Conservation (phyloP, 2,888 invertebrate species). For the Flabesymbios commensalis region DNA sequence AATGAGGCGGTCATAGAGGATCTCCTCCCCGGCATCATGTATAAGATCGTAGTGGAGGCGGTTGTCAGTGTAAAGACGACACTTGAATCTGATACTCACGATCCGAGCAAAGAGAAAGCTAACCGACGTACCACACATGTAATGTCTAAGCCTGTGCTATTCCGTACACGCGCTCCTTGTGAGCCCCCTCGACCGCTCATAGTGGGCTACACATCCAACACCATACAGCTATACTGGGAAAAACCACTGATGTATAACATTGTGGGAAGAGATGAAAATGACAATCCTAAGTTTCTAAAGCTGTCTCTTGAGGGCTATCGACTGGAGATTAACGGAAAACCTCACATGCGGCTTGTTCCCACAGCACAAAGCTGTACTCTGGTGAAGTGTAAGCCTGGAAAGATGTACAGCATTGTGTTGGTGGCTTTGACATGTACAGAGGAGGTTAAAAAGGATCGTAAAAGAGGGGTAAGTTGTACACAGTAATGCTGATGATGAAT, state of each 20-base stretch:
- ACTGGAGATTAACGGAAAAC: slow-evolving; percentile 46
- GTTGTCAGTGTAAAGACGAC: slow-evolving; percentile 60
- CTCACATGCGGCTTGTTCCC: slow-evolving; percentile 55
- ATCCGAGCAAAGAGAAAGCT: slow-evolving; percentile 44
- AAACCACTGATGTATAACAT: slow-evolving; percentile 55
- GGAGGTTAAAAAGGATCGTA: slow-evolving; percentile 51
- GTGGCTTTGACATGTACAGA: slow-evolving; percentile 59
- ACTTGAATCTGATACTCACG: slow-evolving; percentile 44
- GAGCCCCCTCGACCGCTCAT: slow-evolving; percentile 53
- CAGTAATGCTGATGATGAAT: background rate
- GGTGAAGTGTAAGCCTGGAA: slow-evolving; percentile 59
- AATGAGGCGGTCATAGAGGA: slow-evolving; percentile 47
- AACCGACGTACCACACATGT: slow-evolving; percentile 58
- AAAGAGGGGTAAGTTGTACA: slow-evolving; percentile 21
- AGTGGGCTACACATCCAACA: slow-evolving; percentile 51
- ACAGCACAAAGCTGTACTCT: slow-evolving; percentile 58
- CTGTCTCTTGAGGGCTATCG: slow-evolving; percentile 44
- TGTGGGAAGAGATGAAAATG: slow-evolving; percentile 50
- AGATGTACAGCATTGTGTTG: slow-evolving; percentile 55
- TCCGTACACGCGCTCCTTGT: slow-evolving; percentile 57
- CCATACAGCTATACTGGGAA: slow-evolving; percentile 60
- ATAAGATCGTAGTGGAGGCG: slow-evolving; percentile 58
- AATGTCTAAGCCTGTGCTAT: slow-evolving; percentile 53
- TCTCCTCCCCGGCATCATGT: slow-evolving; percentile 55
- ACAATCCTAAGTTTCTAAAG: slow-evolving; percentile 49